A percentile compares a stretch with the other conserved stretches of the same genome.
These are phyloP conservation scores for Tubulanus polymorphus DNA, from an alignment of 2,888 invertebrate species.

Conservation along the genomic window DNA sequence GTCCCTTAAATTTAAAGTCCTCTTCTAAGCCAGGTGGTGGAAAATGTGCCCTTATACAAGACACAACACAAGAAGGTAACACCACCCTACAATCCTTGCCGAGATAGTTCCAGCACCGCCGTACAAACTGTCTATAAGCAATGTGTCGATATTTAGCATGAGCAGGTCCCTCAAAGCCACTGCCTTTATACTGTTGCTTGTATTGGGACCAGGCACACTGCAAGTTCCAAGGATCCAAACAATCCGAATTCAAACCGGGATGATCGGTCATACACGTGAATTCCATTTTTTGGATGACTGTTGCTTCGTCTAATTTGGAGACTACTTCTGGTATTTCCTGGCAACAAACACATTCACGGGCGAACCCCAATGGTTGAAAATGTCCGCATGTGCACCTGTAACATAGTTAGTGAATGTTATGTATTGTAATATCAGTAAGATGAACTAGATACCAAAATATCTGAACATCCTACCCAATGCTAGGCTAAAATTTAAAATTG, in stretches of 20 bases:
- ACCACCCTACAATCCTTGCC: conserved; percentile 9
- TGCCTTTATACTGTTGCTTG: neutral
- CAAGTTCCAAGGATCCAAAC: neutral
- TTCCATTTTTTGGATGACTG: neutral
- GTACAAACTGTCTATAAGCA: conserved; percentile 10
- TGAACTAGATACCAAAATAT: no score
- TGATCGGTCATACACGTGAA: neutral
- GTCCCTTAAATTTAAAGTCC: neutral
- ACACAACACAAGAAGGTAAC: conserved; percentile 14
- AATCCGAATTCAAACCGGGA: neutral
- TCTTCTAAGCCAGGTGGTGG: neutral
- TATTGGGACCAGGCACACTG: neutral
- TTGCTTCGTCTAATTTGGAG: neutral
- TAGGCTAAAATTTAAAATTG: no score
- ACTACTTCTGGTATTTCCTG: neutral
- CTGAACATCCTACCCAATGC: no score
- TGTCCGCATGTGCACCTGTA: neutral
- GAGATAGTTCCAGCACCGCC: conserved; percentile 14
- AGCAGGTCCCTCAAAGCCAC: neutral
- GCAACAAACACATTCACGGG: neutral
- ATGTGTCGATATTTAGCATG: conserved; percentile 9
- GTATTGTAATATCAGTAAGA: no score
- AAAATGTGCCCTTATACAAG: neutral
- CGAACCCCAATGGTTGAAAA: neutral
- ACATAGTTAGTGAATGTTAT: no score